A percentile compares a stretch with the other conserved stretches of the same genome.
Conservation (phyloP, 1,140 invertebrate species). For the Saccostrea glomerata region DNA sequence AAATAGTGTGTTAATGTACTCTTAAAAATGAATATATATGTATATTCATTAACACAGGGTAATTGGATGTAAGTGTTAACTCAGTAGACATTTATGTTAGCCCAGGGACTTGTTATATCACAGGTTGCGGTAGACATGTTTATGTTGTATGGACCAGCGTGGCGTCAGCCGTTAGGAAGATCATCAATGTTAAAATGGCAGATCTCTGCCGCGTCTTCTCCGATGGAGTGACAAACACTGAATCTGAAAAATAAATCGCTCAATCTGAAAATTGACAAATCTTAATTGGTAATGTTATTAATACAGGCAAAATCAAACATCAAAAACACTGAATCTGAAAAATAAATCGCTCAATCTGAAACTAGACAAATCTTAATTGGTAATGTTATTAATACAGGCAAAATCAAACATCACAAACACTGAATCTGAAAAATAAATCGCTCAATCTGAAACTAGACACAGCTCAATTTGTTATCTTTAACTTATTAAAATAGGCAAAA, state of each 20-base stretch:
- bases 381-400: too few species aligned
- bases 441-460: too few species aligned
- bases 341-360: too few species aligned
- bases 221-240: conserved; percentile 52
- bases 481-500: too few species aligned
- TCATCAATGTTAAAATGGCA: conserved; percentile 64
- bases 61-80: background rate
- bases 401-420: too few species aligned
- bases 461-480: too few species aligned
- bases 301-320: too few species aligned
- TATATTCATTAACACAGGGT: background rate
- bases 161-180: conserved; percentile 49
- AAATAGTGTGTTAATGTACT: background rate
- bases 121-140: conserved; percentile 15
- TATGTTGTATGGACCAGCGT: background rate
- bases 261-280: background rate
- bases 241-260: conserved; percentile 49
- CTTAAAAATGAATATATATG: background rate
- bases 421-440: too few species aligned
- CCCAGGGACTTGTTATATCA: background rate
- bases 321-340: too few species aligned
- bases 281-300: too few species aligned
- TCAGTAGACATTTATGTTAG: background rate
- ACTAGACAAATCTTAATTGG: too few species aligned
- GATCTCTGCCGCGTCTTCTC: conserved; percentile 59